Evolutionary conservation across 2,888 invertebrate genomes (phyloP), one percentile per base, ranked within the genome.

Genomic region (Plemyria rubiginata): DNA sequence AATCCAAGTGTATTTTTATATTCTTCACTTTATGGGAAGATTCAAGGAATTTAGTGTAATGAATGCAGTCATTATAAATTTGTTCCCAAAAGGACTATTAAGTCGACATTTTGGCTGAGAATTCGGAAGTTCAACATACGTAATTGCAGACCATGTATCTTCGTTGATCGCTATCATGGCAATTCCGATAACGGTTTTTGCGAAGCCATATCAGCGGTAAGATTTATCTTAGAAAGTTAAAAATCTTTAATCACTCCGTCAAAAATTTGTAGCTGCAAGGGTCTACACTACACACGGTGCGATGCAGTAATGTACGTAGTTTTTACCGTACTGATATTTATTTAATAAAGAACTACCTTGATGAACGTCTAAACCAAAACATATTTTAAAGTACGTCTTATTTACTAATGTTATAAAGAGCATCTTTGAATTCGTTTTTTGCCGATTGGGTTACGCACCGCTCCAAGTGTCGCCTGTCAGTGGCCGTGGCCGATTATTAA

Each of bases 401-500:
- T 0, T 32, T 32, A 7, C 32, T 32, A 6, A 1, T 8, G 4
- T 32, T 8, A 32, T 6, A 32, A 32, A 32, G n/a, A 53, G 4
- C 8, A 41, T 16, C 2, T 15, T 16, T 36, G 13, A 4, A 22
- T 53, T 0, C 2, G n/a, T 28, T 41, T 52, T 36, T 38, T 48
- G 8, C n/a, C 13, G 1, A 41, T 54, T 22, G 32, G 16, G 4
- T 15, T 38, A 13, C 38, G 54, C 9, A 22, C 16, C 49, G 56
- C 11, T 8, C 56, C 32, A 12, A 50, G 46, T 54, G 57, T 65
- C 29, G 73, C 75, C 81, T 46, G 54, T 54, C 45, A 55, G 40
- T 22, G 16, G 38, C 40, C 80, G 85, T 81, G n/a, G 81, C 81
- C 87, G 86, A 87, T 92, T 90, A 89, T 90, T 85, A 91, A 88